Evolutionary conservation across 2,888 invertebrate genomes (phyloP).

Genomic region (Ectemnius cavifrons): DNA sequence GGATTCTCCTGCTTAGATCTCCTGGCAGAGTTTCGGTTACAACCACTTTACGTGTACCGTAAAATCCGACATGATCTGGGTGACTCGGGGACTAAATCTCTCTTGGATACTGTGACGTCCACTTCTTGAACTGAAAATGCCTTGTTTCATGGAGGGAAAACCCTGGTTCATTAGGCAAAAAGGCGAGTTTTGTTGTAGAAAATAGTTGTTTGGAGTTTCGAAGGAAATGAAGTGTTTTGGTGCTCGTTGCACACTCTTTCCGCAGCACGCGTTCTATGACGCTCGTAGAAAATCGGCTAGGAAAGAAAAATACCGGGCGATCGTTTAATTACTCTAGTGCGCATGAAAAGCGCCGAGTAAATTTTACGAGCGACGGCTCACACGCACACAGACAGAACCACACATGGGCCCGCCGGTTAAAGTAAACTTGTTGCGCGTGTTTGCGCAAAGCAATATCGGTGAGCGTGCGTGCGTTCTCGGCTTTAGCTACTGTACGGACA

Average conservation of each 20-base stretch:
- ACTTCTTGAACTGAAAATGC: not conserved
- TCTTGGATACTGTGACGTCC: not conserved
- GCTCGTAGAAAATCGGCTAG: too few species aligned
- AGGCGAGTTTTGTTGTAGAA: too few species aligned
- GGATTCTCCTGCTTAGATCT: not conserved
- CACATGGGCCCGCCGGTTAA: conserved; percentile 4
- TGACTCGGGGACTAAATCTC: conserved; percentile 9
- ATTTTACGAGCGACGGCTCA: conserved; percentile 39
- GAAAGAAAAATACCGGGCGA: conserved; percentile 20
- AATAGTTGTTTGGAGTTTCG: too few species aligned
- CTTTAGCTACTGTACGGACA: not conserved
- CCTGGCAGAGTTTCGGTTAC: not conserved
- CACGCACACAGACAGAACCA: not conserved
- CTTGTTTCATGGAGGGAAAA: not conserved
- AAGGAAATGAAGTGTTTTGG: too few species aligned
- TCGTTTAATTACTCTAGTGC: conserved; percentile 42
- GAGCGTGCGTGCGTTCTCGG: conserved; percentile 29
- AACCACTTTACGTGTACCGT: not conserved
- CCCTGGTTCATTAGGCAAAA: too few species aligned
- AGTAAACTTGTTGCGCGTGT: conserved; percentile 59
- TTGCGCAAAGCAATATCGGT: conserved; percentile 43
- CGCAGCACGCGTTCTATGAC: too few species aligned
- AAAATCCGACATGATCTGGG: not conserved
- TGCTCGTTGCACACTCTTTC: too few species aligned
- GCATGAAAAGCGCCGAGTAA: conserved; percentile 9